Conservation (phyloP, 2,113 vertebrate species). For the Odobenus rosmarus region DNA sequence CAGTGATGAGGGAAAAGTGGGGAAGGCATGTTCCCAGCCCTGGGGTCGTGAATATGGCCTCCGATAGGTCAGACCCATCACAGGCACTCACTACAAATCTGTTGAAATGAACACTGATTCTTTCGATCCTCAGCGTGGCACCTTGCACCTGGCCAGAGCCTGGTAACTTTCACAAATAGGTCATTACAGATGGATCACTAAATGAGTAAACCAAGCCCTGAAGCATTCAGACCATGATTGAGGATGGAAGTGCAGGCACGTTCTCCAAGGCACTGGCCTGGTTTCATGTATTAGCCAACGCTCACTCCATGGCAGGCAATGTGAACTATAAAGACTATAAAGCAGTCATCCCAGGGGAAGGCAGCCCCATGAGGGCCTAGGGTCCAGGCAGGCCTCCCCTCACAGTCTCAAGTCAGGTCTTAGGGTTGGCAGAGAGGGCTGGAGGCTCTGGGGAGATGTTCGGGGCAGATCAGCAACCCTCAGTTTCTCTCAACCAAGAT, state of each 20-base stretch:
- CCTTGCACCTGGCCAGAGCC: not conserved
- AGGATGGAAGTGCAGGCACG: not conserved
- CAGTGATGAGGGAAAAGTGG: not conserved
- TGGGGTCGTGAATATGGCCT: not conserved
- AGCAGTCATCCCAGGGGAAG: not conserved
- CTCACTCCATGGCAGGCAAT: not conserved
- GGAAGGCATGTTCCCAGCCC: not conserved
- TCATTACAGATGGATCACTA: not conserved
- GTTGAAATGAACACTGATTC: not conserved
- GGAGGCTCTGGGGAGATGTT: not conserved
- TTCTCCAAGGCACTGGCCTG: slow-evolving; percentile 48
- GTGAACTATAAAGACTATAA: slow-evolving; percentile 1
- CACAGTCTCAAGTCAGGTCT: not conserved
- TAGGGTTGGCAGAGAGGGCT: not conserved
- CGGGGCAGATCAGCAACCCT: not conserved
- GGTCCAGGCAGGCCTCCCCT: not conserved
- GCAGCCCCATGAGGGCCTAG: not conserved
- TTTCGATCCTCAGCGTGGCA: not conserved
- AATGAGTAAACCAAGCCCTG: not conserved
- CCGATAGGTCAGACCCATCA: not conserved
- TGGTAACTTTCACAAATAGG: not conserved
- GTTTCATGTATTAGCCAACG: slow-evolving; percentile 5
- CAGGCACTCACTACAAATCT: not conserved
- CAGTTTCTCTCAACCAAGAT: not conserved
- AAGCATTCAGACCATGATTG: not conserved